Evolutionary conservation across 2,113 vertebrate species (phyloP).

Genomic region (Hippocampus barbouri): DNA sequence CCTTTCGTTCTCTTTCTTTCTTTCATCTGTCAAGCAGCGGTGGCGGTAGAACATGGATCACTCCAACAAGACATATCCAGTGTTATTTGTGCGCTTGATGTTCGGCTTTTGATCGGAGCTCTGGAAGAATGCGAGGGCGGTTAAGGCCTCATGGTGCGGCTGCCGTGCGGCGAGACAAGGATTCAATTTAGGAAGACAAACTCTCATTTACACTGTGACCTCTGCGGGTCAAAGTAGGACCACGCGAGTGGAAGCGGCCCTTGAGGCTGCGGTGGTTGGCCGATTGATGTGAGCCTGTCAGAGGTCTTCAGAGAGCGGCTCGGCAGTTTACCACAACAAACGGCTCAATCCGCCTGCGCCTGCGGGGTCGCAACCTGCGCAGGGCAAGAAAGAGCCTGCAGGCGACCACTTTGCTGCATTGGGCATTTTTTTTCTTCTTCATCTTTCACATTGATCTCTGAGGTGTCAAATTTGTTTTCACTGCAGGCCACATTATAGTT

Average conservation of each 20-base stretch:
- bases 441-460: background rate
- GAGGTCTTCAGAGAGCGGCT: conserved; percentile 38
- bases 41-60: background rate
- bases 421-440: conserved; percentile 1
- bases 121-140: background rate
- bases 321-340: conserved; percentile 47
- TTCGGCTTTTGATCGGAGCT: background rate
- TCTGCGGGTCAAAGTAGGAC: conserved; percentile 24
- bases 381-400: conserved; percentile 41
- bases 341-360: conserved; percentile 37
- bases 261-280: conserved; percentile 14
- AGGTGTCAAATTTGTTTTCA: background rate
- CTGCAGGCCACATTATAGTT: too few species aligned
- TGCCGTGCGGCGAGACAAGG: background rate
- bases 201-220: conserved; percentile 25
- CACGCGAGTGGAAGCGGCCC: conserved; percentile 20
- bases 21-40: background rate
- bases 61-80: background rate
- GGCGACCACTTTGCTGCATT: conserved; percentile 17
- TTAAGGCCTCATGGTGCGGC: background rate
- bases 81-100: background rate
- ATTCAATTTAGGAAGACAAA: conserved; percentile 6
- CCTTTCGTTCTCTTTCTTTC: background rate
- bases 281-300: conserved; percentile 52
- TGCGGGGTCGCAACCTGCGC: conserved; percentile 49